Conservation (phyloP, 2,888 invertebrate genomes). For the Temnothorax unifasciatus region DNA sequence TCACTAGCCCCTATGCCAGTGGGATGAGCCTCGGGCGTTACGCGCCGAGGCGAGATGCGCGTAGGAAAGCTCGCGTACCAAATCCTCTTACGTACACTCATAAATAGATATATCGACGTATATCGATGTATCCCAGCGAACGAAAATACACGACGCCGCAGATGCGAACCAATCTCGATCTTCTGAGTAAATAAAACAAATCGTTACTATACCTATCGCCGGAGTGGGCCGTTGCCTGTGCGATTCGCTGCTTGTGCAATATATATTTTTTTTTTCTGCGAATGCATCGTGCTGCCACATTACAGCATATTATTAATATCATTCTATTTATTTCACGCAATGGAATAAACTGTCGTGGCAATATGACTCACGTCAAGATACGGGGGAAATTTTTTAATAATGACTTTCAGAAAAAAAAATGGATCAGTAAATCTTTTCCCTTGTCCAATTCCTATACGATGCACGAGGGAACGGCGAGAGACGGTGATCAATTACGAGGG, state of each 20-base stretch:
- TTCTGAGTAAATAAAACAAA: conserved; percentile 59
- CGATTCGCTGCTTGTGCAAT: conserved; percentile 13
- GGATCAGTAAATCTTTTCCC: conserved; percentile 57
- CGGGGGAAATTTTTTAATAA: not conserved
- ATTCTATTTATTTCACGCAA: not conserved
- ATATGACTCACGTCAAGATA: not conserved
- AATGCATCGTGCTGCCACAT: not conserved
- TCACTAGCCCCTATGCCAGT: conserved; percentile 3
- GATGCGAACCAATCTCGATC: conserved; percentile 58
- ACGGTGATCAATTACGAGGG: conserved; percentile 78
- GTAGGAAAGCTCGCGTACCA: conserved; percentile 25
- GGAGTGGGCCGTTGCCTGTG: conserved; percentile 27
- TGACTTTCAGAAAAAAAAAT: conserved; percentile 64
- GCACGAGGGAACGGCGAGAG: conserved; percentile 45
- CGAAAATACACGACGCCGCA: conserved; percentile 58
- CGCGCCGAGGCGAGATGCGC: conserved; percentile 10
- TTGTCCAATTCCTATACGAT: conserved; percentile 56
- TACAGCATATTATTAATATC: not conserved
- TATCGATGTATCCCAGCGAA: conserved; percentile 44
- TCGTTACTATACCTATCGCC: conserved; percentile 30
- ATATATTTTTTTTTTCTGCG: not conserved
- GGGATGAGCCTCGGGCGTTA: conserved; percentile 42
- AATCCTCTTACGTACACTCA: conserved; percentile 54
- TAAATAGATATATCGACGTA: conserved; percentile 51
- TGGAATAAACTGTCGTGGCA: not conserved